Base-by-base conservation (phyloP, 2,888 invertebrate genomes). In the Tetranychus piercei region DNA sequence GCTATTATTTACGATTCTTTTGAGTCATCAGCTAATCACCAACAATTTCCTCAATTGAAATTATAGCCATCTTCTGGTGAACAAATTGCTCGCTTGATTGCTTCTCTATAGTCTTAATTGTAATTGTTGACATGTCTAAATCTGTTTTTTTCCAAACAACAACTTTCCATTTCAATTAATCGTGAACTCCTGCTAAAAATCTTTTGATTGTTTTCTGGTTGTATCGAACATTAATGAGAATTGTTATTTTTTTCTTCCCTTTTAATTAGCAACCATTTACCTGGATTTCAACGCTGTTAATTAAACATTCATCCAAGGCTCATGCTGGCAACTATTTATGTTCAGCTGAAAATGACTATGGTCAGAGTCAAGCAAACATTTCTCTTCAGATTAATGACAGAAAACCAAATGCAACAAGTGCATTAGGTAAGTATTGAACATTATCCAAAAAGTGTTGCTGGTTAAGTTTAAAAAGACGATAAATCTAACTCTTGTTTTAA, bases 241-340 rank as follows among this genome's bases (percentile, higher is more conserved):
- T 22, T 71, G 23, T 4, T 8, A 45, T 44, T 72, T 45, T 44
- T 23, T 5, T 7, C 9, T 66, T n/a, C 64, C 8, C 15, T 67
- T 23, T 43, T 11, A 44, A 67, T 44, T n/a, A 75, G 75, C 23
- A 64, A 22, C 70, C 75, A n/a, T 74, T 71, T 66, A 76, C 71
- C 20, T 76, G 74, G 74, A 66, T 72, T 9, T 65, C 65, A 34
- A 76, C 87, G 34, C 82, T 91, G 72, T 87, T 87, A 73, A 90
- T 91, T 77, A 87, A 87, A 81, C 88, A 88, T 81, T 87, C 90
- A 79, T 83, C 87, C 3, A 87, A 88, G 73, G 82, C 85, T 44
- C 90, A 90, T 80, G 88, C 88, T 73, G 90, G 91, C 0, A 89
- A 90, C 78, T 92, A 91, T 82, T 90, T 87, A 83, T 92, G 91